Conservation (phyloP, 1,140 invertebrate genomes). For the Aphelinus atriplicis region DNA sequence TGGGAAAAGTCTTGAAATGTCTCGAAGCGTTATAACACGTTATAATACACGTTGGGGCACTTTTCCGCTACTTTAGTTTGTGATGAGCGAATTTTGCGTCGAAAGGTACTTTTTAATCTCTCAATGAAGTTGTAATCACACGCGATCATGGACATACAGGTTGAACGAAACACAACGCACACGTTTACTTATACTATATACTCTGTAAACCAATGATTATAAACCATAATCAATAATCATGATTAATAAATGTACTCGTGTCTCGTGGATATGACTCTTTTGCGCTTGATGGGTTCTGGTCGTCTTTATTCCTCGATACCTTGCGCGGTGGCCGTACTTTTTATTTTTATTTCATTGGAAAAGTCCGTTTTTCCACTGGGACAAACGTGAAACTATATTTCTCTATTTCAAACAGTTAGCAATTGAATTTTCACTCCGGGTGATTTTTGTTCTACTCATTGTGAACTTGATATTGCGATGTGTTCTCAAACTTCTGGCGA, state of each 20-base stretch:
- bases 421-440: too few species aligned
- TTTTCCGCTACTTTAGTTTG: constrained; percentile 22
- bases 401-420: too few species aligned
- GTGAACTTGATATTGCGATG: too few species aligned
- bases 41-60: constrained; percentile 25
- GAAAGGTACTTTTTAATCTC: constrained; percentile 15
- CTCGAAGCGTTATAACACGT: constrained; percentile 20
- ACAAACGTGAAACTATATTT: too few species aligned
- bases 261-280: constrained; percentile 64
- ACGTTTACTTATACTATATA: constrained; percentile 35
- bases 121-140: constrained; percentile 32
- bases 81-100: constrained; percentile 27
- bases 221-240: constrained; percentile 63
- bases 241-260: constrained; percentile 67
- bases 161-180: constrained; percentile 10
- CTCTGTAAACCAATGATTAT: constrained; percentile 58
- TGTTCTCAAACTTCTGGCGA: too few species aligned
- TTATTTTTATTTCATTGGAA: constrained; percentile 37
- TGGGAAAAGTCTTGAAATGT: constrained; percentile 41
- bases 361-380: not conserved
- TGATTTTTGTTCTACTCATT: too few species aligned
- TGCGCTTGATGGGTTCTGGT: constrained; percentile 65
- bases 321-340: constrained; percentile 63
- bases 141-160: constrained; percentile 45
- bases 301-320: constrained; percentile 61